phyloP scores from a whole-genome alignment of 2,797 vertebrate genomes.

The Borostomias antarcticus region DNA sequence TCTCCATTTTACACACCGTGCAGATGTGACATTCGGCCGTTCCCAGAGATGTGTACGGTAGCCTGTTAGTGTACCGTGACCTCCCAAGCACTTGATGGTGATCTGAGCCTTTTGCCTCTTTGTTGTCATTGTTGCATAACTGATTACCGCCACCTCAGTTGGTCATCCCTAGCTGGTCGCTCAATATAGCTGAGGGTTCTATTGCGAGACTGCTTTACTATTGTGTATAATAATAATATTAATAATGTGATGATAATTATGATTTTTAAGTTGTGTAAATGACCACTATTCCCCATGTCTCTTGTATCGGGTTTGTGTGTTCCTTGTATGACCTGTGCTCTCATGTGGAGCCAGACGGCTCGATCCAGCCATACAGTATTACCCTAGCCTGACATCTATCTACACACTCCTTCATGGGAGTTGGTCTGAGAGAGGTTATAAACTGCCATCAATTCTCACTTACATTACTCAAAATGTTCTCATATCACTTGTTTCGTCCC shows the following conservation, averaged over 20 bases:
- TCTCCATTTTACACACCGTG: neutral
- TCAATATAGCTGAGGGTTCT: constrained; percentile 30
- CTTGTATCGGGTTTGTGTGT: constrained; percentile 33
- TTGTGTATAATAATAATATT: constrained; percentile 46
- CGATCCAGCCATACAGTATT: constrained; percentile 58
- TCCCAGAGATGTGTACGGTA: neutral
- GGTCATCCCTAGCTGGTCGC: constrained; percentile 25
- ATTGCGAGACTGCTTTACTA: constrained; percentile 35
- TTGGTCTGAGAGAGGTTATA: constrained; percentile 31
- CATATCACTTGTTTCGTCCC: neutral
- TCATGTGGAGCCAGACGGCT: constrained; percentile 36
- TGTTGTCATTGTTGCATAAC: constrained; percentile 43
- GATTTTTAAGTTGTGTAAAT: constrained; percentile 48
- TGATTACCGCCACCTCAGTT: constrained; percentile 50
- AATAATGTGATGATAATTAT: neutral
- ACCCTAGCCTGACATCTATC: constrained; percentile 20
- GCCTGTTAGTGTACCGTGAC: neutral
- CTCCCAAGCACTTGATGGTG: constrained; percentile 2
- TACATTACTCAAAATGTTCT: neutral
- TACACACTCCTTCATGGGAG: constrained; percentile 31
- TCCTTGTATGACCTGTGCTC: constrained; percentile 43
- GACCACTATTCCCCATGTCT: constrained; percentile 42
- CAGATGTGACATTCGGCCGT: neutral
- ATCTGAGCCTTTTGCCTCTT: constrained; percentile 23
- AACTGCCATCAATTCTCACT: neutral